phyloP scores from a whole-genome alignment of 2,888 invertebrate genomes.

The Luperina nickerlii region DNA sequence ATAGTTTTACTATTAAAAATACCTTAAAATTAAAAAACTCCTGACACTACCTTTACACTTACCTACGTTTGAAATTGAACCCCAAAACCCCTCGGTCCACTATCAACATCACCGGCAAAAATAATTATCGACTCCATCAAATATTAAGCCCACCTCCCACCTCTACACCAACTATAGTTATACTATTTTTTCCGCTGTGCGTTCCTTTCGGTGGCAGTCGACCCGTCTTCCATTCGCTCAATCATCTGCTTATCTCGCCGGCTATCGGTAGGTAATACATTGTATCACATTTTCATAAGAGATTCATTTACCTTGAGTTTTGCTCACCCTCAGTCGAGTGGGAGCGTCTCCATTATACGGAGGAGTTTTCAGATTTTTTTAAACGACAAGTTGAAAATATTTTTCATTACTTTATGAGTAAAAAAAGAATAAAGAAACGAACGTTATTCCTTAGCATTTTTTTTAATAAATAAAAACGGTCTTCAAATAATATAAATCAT shows the following conservation, averaged over 20 bases:
- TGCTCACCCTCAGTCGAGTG: conserved; percentile 69
- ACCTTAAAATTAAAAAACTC: too few species aligned
- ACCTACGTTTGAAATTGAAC: neutral
- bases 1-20: too few species aligned
- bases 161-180: conserved; percentile 19
- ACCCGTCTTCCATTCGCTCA: conserved; percentile 65
- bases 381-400: neutral
- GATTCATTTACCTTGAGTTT: conserved; percentile 81
- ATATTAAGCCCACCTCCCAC: conserved; percentile 14
- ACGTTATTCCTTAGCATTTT: too few species aligned
- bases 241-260: conserved; percentile 71
- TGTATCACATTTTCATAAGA: conserved; percentile 84
- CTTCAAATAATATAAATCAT: too few species aligned
- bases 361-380: neutral
- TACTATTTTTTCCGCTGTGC: conserved; percentile 50
- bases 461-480: too few species aligned
- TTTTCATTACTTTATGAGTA: too few species aligned
- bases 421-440: too few species aligned
- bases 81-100: neutral
- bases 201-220: conserved; percentile 51
- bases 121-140: conserved; percentile 14
- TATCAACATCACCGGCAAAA: neutral
- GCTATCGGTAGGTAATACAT: conserved; percentile 74
- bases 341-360: conserved; percentile 68
- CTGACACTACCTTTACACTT: neutral